A percentile compares a stretch with the other conserved stretches of the same genome.
phyloP scores from a whole-genome alignment of 2,888 invertebrate species.

The Noctua janthe region DNA sequence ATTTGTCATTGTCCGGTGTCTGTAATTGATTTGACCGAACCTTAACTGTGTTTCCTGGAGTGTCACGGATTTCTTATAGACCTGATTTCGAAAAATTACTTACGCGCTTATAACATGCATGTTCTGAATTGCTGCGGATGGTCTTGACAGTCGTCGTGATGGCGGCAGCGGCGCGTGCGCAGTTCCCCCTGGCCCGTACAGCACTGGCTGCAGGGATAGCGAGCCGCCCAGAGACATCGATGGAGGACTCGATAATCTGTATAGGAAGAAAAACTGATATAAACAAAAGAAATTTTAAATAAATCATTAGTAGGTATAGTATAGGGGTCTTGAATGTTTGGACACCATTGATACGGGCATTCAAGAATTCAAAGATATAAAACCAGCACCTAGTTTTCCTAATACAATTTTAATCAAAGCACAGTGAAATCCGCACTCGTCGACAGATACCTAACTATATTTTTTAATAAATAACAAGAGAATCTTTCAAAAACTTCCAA shows the following conservation, averaged over 20 bases:
- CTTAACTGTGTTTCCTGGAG: neutral
- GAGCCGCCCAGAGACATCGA: constrained; percentile 89
- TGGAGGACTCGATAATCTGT: constrained; percentile 87
- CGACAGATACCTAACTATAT: no score
- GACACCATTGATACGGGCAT: neutral
- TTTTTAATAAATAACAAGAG: neutral
- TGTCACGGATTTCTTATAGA: neutral
- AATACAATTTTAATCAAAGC: neutral
- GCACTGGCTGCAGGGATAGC: constrained; percentile 89
- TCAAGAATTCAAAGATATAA: neutral
- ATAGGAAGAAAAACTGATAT: constrained; percentile 1
- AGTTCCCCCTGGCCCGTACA: constrained; percentile 83
- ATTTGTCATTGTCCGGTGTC: neutral
- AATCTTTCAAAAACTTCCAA: neutral
- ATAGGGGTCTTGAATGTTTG: neutral
- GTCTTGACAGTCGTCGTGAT: constrained; percentile 89
- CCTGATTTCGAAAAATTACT: constrained; percentile 77
- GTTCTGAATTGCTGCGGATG: constrained; percentile 90
- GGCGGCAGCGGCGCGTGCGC: constrained; percentile 89
- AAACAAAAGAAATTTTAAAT: neutral
- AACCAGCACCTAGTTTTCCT: neutral
- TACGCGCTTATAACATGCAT: constrained; percentile 93
- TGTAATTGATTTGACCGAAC: neutral
- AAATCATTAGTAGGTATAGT: no score
- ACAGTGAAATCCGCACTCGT: no score